Conservation (phyloP, 1,140 invertebrate species). For the Chionoecetes opilio region DNA sequence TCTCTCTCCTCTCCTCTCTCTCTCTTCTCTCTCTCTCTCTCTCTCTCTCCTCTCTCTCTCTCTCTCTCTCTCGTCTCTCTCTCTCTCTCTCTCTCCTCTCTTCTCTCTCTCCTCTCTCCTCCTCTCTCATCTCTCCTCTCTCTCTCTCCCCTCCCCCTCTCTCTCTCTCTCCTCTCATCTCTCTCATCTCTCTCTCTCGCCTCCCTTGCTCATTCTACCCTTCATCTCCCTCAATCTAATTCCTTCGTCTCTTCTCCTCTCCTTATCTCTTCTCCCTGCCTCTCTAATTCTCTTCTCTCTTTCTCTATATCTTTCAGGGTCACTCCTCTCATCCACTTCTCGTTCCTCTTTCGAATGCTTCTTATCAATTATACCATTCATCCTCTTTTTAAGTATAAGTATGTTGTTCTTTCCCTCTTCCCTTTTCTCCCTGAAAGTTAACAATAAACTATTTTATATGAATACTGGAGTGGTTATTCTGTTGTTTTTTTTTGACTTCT, state of each 20-base stretch:
- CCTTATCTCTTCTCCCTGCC: background rate
- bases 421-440: no score
- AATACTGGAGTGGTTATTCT: no score
- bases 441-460: no score
- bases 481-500: no score
- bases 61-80: no score
- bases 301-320: background rate
- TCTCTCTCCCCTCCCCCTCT: background rate
- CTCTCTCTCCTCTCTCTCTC: background rate
- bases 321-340: background rate
- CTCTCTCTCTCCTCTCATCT: background rate
- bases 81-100: background rate
- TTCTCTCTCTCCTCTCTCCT: background rate
- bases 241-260: background rate
- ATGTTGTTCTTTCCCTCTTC: no score
- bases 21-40: background rate
- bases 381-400: no score
- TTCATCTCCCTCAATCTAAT: background rate
- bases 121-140: no score
- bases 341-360: background rate
- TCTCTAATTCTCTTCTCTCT: background rate
- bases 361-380: no score
- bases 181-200: background rate
- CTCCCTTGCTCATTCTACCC: background rate
- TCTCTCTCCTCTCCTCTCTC: constrained; percentile 29